Conservation (phyloP, 2,888 invertebrate species). For the Ormyrus labotus region DNA sequence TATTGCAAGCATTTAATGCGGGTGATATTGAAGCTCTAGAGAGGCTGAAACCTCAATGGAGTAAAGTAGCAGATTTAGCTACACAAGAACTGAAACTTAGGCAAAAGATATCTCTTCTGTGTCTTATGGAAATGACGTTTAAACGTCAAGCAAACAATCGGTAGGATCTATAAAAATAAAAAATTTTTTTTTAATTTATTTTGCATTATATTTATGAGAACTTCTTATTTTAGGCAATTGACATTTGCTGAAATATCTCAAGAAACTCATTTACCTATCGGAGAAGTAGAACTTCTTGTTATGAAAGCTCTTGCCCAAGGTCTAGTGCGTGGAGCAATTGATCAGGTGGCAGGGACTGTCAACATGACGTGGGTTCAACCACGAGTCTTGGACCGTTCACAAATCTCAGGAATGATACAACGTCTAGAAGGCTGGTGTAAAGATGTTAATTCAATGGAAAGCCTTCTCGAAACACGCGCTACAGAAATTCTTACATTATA, state of each 20-base stretch:
- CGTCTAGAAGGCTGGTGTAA: conserved; percentile 85
- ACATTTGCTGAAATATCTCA: conserved; percentile 93
- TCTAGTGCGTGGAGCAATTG: conserved; percentile 94
- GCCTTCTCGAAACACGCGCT: conserved; percentile 84
- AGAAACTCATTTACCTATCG: conserved; percentile 88
- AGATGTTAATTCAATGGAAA: conserved; percentile 85
- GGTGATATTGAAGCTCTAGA: conserved; percentile 87
- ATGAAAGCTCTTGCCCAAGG: conserved; percentile 98
- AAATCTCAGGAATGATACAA: conserved; percentile 85
- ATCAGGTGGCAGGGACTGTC: conserved; percentile 88
- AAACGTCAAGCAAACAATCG: conserved; percentile 92
- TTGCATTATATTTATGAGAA: neutral
- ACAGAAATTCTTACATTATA: conserved; percentile 85
- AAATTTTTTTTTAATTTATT: conserved; percentile 17
- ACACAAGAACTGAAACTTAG: conserved; percentile 88
- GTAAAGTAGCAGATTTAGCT: conserved; percentile 88
- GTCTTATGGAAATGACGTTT: conserved; percentile 99
- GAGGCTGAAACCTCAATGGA: conserved; percentile 85
- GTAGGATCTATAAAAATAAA: conserved; percentile 57
- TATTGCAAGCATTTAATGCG: conserved; percentile 90
- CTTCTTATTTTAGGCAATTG: conserved; percentile 79
- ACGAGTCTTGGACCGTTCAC: conserved; percentile 83
- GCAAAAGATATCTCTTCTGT: conserved; percentile 95
- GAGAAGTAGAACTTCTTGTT: conserved; percentile 94
- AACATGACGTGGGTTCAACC: conserved; percentile 93